phyloP scores from a whole-genome alignment of 2,888 invertebrate genomes.

The Caenorhabditis auriculariae region DNA sequence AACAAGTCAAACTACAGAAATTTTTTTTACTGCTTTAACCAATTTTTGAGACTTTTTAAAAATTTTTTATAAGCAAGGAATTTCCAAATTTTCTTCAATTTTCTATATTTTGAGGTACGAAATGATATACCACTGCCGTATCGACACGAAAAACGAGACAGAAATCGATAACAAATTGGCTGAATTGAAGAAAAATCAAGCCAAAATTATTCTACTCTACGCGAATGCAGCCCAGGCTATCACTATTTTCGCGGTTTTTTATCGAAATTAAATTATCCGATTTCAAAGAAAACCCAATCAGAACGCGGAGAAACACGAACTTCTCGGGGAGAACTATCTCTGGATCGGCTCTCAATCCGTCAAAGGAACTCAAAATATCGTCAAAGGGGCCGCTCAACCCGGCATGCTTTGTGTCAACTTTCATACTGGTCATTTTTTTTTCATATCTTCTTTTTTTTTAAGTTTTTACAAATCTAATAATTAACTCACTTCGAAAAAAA shows the following conservation, averaged over 20 bases:
- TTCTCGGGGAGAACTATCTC: constrained; percentile 87
- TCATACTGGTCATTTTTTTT: constrained; percentile 38
- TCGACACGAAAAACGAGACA: constrained; percentile 42
- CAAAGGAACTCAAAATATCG: constrained; percentile 52
- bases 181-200: constrained; percentile 43
- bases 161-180: constrained; percentile 33
- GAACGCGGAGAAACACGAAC: constrained; percentile 75
- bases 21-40: background rate
- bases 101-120: constrained; percentile 45
- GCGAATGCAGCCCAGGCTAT: constrained; percentile 63
- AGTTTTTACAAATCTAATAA: too few species aligned
- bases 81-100: background rate
- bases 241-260: constrained; percentile 68
- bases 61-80: too few species aligned
- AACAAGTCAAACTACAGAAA: background rate
- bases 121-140: constrained; percentile 51
- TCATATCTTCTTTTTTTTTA: too few species aligned
- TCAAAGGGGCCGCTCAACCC: constrained; percentile 40
- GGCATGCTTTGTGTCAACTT: constrained; percentile 62
- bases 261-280: too few species aligned
- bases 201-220: constrained; percentile 81
- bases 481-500: constrained; percentile 1
- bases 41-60: too few species aligned
- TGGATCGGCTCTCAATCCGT: constrained; percentile 86
- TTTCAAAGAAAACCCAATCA: too few species aligned